Base-by-base conservation (phyloP, 2,888 invertebrate species). In the Rhagium mordax region DNA sequence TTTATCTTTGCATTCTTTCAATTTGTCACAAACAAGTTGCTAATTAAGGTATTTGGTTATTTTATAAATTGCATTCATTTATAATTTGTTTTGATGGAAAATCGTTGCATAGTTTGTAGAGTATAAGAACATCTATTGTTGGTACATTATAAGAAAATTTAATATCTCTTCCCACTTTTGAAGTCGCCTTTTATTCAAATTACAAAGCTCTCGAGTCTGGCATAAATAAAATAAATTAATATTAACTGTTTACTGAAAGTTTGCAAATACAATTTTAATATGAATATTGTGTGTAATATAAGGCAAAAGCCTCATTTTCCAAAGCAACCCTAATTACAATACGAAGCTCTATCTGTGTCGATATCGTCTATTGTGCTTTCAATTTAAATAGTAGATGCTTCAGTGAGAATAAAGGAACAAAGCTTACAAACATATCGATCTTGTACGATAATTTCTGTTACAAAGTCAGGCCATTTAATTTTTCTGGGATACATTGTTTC, bases 401-500 rank as follows among this genome's bases (percentile, higher is more conserved):
- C 15, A 15, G 10, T 41, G 41, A n/a, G n/a, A 2, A n/a, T n/a
- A 41, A 41, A 15, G 5, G 41, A n/a, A 41, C 41, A 41, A 41
- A 41, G 41, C 41, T 41, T n/a, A n/a, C 41, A 41, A 41, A 41
- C 13, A 41, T n/a, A 41, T 41, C 41, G 41, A 41, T n/a, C 41
- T 41, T n/a, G 13, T 41, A 10, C n/a, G 13, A 18, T 49, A 18
- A 20, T 49, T 49, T 49, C 18, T 6, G 49, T 6, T 16, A 7
- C 2, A 20, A 20, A 13, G 18, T 51, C 18, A 7, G 24, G 24
- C 24, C 24, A 24, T 24, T 55, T 24, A 21, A 24, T 13, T 29
- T 59, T 59, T 29, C 33, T 21, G 6, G 59, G 10, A 59, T 55
- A 55, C 59, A 59, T 16, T 59, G 5, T 10, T 59, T 59, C 59